A percentile compares a stretch with the other conserved stretches of the same genome.
Evolutionary conservation across 2,113 vertebrate genomes (phyloP).

Genomic region (Zootoca vivipara): DNA sequence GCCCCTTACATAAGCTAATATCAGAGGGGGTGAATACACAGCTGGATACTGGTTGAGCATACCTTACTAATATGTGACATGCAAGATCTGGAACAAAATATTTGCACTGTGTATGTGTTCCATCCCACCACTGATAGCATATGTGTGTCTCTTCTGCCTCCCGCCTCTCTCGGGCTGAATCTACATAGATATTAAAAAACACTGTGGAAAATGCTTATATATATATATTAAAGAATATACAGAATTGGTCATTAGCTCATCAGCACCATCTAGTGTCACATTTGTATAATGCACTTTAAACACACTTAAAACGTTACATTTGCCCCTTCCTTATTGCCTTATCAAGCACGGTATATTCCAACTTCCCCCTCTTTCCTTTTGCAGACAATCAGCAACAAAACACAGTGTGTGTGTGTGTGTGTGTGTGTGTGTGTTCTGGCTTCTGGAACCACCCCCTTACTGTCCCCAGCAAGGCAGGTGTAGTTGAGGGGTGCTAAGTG

Average conservation of each 20-base stretch:
- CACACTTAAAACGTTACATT: no score
- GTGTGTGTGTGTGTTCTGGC: not conserved
- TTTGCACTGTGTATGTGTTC: not conserved
- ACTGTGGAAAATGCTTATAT: no score
- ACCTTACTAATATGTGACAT: not conserved
- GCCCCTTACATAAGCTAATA: not conserved
- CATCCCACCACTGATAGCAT: not conserved
- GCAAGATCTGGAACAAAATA: not conserved
- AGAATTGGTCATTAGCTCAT: not conserved
- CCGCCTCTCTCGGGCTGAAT: not conserved
- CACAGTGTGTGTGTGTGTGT: not conserved
- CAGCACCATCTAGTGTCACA: no score
- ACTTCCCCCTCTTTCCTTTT: no score
- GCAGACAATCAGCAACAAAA: not conserved
- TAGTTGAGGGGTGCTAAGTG: no score
- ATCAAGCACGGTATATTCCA: not conserved
- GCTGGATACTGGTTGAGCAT: not conserved
- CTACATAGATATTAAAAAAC: no score
- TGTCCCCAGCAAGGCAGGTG: not conserved
- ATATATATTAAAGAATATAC: no score
- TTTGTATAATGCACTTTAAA: no score
- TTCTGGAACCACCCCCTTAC: not conserved
- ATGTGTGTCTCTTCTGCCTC: not conserved
- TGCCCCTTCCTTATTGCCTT: not conserved
- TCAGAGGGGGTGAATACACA: not conserved